phyloP scores from a whole-genome alignment of 2,797 vertebrate genomes.

The Sebastes hopkinsi region DNA sequence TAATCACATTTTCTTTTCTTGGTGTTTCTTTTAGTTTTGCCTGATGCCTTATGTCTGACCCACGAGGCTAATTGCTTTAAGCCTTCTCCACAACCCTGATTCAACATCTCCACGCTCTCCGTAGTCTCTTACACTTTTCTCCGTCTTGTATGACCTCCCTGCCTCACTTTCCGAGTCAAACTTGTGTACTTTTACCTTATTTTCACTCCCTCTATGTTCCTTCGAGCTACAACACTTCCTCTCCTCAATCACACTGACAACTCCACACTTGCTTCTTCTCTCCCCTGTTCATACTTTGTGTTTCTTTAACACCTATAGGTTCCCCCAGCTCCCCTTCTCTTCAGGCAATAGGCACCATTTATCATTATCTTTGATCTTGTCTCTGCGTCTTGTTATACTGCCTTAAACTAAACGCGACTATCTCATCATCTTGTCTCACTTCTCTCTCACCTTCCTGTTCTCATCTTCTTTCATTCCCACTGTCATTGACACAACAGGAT shows the following conservation, averaged over 20 bases:
- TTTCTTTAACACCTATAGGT: slow-evolving; percentile 44
- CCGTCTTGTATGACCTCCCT: background rate
- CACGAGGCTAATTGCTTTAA: slow-evolving; percentile 53
- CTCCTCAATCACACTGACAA: slow-evolving; percentile 43
- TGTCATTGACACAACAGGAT: slow-evolving; percentile 62
- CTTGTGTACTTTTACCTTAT: slow-evolving; percentile 10
- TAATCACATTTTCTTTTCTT: slow-evolving; percentile 31
- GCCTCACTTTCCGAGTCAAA: background rate
- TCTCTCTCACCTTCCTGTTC: slow-evolving; percentile 51
- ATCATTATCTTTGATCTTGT: slow-evolving; percentile 64
- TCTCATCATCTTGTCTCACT: slow-evolving; percentile 64
- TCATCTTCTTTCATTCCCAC: slow-evolving; percentile 59
- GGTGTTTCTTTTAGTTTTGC: slow-evolving; percentile 31
- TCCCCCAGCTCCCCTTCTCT: slow-evolving; percentile 34
- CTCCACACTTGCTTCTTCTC: slow-evolving; percentile 5
- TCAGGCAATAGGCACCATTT: slow-evolving; percentile 51
- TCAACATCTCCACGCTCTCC: slow-evolving; percentile 22
- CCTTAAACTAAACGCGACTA: slow-evolving; percentile 59
- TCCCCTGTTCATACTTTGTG: slow-evolving; percentile 25
- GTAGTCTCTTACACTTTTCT: background rate
- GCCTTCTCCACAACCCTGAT: slow-evolving; percentile 32
- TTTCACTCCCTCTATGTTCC: slow-evolving; percentile 27
- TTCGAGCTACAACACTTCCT: slow-evolving; percentile 31
- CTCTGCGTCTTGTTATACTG: slow-evolving; percentile 49
- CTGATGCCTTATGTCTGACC: slow-evolving; percentile 53